Evolutionary conservation across 2,888 invertebrate species (phyloP).

Genomic region (Stenolophus ochropezus): DNA sequence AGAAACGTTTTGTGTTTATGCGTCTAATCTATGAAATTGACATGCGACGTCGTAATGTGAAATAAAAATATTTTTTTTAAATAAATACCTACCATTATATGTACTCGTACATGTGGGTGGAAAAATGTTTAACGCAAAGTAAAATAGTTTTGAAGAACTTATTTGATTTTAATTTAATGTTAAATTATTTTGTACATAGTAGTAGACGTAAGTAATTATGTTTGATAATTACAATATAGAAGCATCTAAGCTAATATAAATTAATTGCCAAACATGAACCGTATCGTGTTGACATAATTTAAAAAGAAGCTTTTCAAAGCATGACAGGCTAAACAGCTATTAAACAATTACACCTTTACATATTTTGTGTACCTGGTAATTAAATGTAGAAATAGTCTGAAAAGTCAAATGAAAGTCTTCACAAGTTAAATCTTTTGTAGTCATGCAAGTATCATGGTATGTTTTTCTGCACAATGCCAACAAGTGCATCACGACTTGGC

Average conservation of each 20-base stretch:
- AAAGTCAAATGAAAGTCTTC: conserved; percentile 9
- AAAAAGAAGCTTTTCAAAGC: background rate
- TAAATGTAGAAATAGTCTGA: background rate
- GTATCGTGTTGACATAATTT: background rate
- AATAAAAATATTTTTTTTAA: no score
- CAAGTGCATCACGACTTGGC: conserved; percentile 26
- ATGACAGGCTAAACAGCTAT: background rate
- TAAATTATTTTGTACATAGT: no score
- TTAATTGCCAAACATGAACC: background rate
- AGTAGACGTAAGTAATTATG: background rate
- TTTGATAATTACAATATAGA: background rate
- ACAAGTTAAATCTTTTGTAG: conserved; percentile 37
- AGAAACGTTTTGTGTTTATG: no score
- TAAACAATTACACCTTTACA: background rate
- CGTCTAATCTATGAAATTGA: no score
- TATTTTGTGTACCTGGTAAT: conserved; percentile 3
- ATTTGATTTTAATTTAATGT: no score
- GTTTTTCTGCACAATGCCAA: background rate
- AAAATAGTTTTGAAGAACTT: no score
- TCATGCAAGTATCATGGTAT: conserved; percentile 29
- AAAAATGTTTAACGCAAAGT: no score
- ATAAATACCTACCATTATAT: no score
- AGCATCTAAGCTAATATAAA: background rate
- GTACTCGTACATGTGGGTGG: no score
- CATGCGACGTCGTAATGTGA: no score